Conservation (phyloP, 2,797 vertebrate genomes). For the Microhierax caerulescens region DNA sequence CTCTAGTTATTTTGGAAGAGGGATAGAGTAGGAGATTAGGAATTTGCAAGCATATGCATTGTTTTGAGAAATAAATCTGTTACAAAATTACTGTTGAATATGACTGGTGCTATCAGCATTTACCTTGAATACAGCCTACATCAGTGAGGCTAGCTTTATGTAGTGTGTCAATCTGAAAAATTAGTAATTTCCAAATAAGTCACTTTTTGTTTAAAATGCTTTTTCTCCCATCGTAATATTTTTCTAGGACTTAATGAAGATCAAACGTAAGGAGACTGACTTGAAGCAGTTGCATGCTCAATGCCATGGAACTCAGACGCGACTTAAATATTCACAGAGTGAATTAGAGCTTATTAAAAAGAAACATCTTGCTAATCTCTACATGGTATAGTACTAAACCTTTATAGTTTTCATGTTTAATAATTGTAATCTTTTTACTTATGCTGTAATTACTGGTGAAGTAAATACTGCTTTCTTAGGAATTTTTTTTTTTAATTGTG, state of each 20-base stretch:
- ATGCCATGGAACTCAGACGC: constrained; percentile 83
- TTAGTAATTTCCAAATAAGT: not conserved
- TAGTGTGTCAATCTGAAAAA: not conserved
- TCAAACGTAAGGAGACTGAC: constrained; percentile 85
- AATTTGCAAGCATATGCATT: fast-evolving
- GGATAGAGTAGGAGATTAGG: not conserved
- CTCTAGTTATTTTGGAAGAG: not conserved
- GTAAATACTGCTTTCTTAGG: not conserved
- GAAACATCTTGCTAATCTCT: constrained; percentile 79
- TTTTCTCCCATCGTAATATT: not conserved
- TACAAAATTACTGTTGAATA: not conserved
- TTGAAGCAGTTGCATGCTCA: constrained; percentile 84
- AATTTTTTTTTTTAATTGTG: not conserved
- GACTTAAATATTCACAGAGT: constrained; percentile 87
- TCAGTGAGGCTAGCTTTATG: not conserved
- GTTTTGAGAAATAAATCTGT: not conserved
- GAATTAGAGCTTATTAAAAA: constrained; percentile 86
- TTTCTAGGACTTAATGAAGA: constrained; percentile 84
- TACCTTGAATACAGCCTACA: not conserved
- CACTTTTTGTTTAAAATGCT: not conserved
- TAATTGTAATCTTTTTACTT: not conserved
- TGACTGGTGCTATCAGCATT: not conserved
- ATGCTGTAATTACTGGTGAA: not conserved
- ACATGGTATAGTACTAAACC: constrained; percentile 69
- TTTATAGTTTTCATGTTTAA: not conserved